phyloP scores from a whole-genome alignment of 1,140 invertebrate species.

The Rhynchophorus ferrugineus region DNA sequence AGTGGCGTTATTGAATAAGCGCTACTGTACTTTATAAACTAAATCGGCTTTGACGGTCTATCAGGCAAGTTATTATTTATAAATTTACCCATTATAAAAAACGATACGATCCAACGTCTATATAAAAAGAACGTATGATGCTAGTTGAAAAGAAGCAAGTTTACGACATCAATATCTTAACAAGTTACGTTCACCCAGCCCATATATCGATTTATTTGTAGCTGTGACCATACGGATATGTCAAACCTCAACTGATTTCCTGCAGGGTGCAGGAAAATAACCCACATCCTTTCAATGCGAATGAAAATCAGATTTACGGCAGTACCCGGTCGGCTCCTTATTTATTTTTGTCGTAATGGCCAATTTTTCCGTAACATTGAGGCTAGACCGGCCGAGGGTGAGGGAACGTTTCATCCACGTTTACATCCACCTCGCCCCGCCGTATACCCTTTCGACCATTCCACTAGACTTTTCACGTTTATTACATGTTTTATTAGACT shows the following conservation, averaged over 20 bases:
- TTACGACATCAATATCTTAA: too few relatives aligned
- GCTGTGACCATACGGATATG: too few relatives aligned
- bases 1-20: too few relatives aligned
- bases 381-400: slow-evolving; percentile 11
- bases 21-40: too few relatives aligned
- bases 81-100: too few relatives aligned
- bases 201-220: too few relatives aligned
- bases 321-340: slow-evolving; percentile 17
- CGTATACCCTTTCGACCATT: slow-evolving; percentile 16
- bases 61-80: too few relatives aligned
- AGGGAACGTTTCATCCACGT: background rate
- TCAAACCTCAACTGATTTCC: background rate
- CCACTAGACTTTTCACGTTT: slow-evolving; percentile 25
- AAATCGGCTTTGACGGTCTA: too few relatives aligned
- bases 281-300: slow-evolving; percentile 13
- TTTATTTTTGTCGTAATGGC: slow-evolving; percentile 24
- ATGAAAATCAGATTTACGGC: slow-evolving; percentile 23
- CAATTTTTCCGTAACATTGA: slow-evolving; percentile 25
- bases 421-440: background rate
- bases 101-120: too few relatives aligned
- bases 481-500: slow-evolving; percentile 24
- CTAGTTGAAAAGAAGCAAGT: too few relatives aligned
- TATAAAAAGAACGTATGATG: too few relatives aligned
- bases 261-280: slow-evolving; percentile 13
- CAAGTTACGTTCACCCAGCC: background rate